These are phyloP conservation scores for Lasiurus borealis DNA, from an alignment of 2,113 vertebrate species.

Conservation along the genomic window DNA sequence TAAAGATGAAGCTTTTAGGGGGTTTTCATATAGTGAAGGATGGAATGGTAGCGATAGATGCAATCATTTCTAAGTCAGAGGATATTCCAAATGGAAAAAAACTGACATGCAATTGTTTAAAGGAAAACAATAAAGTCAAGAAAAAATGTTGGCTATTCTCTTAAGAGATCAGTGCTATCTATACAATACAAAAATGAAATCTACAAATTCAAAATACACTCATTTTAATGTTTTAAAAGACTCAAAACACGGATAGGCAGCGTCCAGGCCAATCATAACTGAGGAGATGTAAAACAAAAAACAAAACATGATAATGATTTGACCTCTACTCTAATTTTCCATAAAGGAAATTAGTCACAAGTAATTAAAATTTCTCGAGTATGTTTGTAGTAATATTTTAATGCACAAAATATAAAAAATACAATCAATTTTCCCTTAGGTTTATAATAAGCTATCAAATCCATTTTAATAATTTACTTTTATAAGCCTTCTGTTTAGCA, in stretches of 20 bases:
- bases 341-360: slow-evolving; percentile 3
- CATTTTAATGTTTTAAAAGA: neutral
- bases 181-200: slow-evolving; percentile 6
- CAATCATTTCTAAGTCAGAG: neutral
- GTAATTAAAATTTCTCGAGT: neutral
- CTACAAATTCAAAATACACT: neutral
- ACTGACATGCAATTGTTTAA: neutral
- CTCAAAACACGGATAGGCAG: neutral
- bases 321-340: neutral
- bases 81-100: neutral
- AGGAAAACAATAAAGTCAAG: neutral
- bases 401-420: slow-evolving; percentile 40
- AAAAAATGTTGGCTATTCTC: neutral
- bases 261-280: slow-evolving; percentile 23
- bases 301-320: neutral
- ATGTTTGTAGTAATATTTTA: slow-evolving; percentile 18
- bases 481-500: neutral
- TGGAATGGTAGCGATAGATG: neutral
- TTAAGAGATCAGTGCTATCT: neutral
- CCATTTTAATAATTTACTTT: neutral
- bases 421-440: neutral
- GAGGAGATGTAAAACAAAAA: neutral
- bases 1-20: neutral
- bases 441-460: slow-evolving; percentile 11
- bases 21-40: neutral